Conservation (phyloP, 2,888 invertebrate species). For the Hydraecia micacea region DNA sequence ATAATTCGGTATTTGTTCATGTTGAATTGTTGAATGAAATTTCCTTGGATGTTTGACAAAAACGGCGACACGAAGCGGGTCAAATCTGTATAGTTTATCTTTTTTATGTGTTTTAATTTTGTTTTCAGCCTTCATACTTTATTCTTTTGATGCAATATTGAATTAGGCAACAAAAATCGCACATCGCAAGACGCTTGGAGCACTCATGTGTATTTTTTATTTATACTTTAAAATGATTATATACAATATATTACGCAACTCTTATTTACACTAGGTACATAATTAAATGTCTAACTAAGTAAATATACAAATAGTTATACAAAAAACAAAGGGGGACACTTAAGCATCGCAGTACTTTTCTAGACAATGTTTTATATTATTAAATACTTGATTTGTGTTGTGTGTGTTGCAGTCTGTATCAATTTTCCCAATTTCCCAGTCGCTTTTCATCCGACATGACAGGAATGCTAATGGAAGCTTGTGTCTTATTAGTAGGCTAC, state of each 20-base stretch:
- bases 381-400: background rate
- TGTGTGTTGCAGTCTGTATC: background rate
- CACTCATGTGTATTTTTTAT: background rate
- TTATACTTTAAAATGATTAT: background rate
- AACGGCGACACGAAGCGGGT: constrained; percentile 29
- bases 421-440: background rate
- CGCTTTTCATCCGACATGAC: background rate
- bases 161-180: background rate
- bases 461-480: background rate
- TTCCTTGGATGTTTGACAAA: constrained; percentile 62
- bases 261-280: background rate
- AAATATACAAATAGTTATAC: background rate
- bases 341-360: background rate
- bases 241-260: background rate
- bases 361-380: background rate
- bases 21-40: constrained; percentile 33
- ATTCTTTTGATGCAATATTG: background rate
- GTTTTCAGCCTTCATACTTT: background rate
- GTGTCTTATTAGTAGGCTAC: background rate
- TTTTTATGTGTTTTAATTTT: background rate
- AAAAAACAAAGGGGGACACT: background rate
- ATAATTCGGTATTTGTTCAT: constrained; percentile 40
- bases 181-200: background rate
- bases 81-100: constrained; percentile 23
- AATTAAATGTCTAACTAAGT: no score